Evolutionary conservation across 2,113 vertebrate species (phyloP).

Genomic region (Desmodus rotundus): DNA sequence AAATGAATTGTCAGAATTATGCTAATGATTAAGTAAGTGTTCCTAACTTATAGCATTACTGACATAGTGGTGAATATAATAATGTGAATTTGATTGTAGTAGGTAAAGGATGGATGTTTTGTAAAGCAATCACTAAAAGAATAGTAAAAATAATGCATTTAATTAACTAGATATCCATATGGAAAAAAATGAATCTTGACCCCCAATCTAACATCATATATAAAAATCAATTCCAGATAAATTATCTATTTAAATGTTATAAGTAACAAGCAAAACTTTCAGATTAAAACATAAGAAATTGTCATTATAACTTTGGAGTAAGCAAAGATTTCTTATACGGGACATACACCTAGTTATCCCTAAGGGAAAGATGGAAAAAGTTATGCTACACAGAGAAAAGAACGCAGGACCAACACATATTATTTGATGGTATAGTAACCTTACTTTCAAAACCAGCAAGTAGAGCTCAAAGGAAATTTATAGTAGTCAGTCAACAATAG

Average conservation of each 20-base stretch:
- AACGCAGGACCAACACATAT: not conserved
- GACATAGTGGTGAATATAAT: not conserved
- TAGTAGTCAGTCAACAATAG: not conserved
- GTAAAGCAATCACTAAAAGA: not conserved
- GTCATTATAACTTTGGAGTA: not conserved
- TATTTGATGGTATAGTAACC: not conserved
- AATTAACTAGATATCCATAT: not conserved
- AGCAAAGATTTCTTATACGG: not conserved
- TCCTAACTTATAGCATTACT: not conserved
- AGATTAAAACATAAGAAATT: not conserved
- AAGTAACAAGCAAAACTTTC: not conserved
- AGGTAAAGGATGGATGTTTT: not conserved
- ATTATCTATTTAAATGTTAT: not conserved
- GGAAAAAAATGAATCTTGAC: not conserved
- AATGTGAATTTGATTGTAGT: not conserved
- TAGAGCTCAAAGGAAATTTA: not conserved
- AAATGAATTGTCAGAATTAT: not conserved
- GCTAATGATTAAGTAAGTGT: not conserved
- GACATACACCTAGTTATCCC: not conserved
- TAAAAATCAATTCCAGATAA: not conserved
- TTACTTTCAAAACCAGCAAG: not conserved
- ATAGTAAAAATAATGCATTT: not conserved
- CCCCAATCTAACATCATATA: not conserved
- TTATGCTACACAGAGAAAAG: not conserved
- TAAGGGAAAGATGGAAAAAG: not conserved